A percentile compares a stretch with the other conserved stretches of the same genome.
Conservation (phyloP, 2,113 vertebrate species). For the Equus przewalskii region DNA sequence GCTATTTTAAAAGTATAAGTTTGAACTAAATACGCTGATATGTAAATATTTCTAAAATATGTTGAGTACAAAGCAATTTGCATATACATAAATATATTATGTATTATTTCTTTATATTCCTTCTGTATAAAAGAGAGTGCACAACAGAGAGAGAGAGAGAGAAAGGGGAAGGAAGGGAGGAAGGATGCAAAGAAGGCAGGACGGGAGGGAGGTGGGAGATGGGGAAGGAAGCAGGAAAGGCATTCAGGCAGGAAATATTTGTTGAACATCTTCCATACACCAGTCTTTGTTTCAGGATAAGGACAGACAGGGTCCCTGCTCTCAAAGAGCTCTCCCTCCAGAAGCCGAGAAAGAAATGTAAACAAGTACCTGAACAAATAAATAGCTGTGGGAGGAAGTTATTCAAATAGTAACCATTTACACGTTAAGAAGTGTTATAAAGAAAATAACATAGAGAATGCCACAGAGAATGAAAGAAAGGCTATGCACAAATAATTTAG, state of each 20-base stretch:
- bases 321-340: background rate
- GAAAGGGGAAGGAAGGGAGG: background rate
- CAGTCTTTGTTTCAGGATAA: background rate
- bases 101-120: background rate
- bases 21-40: background rate
- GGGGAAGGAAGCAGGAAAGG: background rate
- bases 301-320: background rate
- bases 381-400: background rate
- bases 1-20: background rate
- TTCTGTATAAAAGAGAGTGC: background rate
- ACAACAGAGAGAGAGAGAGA: background rate
- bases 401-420: background rate
- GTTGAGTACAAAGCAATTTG: background rate
- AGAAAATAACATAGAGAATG: background rate
- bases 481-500: background rate
- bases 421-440: background rate
- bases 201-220: background rate
- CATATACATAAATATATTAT: background rate
- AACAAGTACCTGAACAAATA: background rate
- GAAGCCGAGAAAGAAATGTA: background rate
- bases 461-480: background rate
- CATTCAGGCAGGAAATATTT: background rate
- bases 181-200: background rate
- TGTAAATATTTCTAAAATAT: conserved; percentile 20
- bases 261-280: background rate